Evolutionary conservation across 2,113 vertebrate genomes (phyloP).

Genomic region (Pithys albifrons): DNA sequence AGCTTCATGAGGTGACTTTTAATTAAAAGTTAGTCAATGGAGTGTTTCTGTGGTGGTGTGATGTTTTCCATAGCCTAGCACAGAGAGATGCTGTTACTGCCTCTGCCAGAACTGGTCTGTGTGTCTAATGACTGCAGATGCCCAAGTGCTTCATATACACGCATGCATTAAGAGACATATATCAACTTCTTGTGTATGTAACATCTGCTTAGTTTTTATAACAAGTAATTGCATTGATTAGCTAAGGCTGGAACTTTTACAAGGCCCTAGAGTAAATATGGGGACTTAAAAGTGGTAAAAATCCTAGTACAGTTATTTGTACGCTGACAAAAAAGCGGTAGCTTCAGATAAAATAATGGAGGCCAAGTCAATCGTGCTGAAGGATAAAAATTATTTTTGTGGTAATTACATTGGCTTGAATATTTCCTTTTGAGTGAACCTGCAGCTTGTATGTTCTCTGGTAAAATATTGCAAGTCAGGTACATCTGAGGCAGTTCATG

Average conservation of each 20-base stretch:
- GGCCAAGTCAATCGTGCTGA: not conserved
- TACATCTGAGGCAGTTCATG: not conserved
- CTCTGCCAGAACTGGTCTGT: not conserved
- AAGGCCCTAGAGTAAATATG: not conserved
- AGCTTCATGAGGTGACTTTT: not conserved
- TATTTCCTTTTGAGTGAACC: conserved; percentile 1
- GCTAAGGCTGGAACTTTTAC: not conserved
- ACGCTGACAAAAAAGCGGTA: not conserved
- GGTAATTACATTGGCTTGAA: not conserved
- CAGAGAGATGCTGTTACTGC: not conserved
- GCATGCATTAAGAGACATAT: not conserved
- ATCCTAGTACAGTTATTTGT: not conserved
- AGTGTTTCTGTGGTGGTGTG: not conserved
- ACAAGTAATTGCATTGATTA: not conserved
- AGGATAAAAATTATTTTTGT: not conserved
- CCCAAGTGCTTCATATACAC: not conserved
- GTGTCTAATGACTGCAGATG: not conserved
- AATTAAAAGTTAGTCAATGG: not conserved
- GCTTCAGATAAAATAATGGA: not conserved
- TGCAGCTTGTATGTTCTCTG: not conserved
- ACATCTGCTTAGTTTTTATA: not conserved
- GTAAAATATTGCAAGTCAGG: not conserved
- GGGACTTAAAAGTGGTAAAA: not conserved
- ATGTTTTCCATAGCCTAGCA: not conserved
- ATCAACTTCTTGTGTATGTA: not conserved